phyloP scores from a whole-genome alignment of 2,113 vertebrate genomes.

The Siniperca knerii region DNA sequence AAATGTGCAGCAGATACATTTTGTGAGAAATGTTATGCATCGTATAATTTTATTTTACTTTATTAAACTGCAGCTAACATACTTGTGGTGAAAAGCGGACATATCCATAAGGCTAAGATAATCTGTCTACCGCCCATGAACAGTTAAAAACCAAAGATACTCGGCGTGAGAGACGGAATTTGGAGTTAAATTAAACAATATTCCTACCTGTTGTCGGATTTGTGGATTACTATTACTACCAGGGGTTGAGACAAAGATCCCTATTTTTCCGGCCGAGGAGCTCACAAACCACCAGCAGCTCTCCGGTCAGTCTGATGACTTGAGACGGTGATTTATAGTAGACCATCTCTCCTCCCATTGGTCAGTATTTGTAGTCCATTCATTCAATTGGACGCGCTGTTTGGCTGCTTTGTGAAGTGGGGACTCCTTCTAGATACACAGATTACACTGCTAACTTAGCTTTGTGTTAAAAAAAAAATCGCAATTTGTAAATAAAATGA shows the following conservation, averaged over 20 bases:
- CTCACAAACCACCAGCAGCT: constrained; percentile 36
- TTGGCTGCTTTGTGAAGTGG: not conserved
- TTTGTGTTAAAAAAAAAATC: not conserved
- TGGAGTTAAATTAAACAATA: accelerated
- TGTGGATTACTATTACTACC: constrained; percentile 66
- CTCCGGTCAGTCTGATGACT: constrained; percentile 23
- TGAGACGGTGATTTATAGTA: constrained; percentile 86
- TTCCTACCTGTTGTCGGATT: constrained; percentile 78
- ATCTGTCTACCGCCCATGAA: not conserved
- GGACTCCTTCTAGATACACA: not conserved
- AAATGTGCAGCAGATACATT: not conserved
- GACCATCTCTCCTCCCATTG: constrained; percentile 83
- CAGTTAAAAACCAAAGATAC: not conserved
- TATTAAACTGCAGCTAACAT: not conserved
- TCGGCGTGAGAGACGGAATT: not conserved
- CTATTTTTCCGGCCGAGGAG: constrained; percentile 70
- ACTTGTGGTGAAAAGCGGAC: not conserved
- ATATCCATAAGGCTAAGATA: not conserved
- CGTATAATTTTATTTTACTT: not conserved
- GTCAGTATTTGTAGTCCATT: constrained; percentile 91
- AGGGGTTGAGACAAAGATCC: constrained; percentile 79
- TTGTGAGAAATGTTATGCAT: not conserved
- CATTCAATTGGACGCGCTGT: constrained; percentile 87
- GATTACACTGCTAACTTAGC: not conserved
- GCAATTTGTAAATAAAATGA: not conserved